phyloP scores from a whole-genome alignment of 2,797 vertebrate species.

The Liparis tanakae region DNA sequence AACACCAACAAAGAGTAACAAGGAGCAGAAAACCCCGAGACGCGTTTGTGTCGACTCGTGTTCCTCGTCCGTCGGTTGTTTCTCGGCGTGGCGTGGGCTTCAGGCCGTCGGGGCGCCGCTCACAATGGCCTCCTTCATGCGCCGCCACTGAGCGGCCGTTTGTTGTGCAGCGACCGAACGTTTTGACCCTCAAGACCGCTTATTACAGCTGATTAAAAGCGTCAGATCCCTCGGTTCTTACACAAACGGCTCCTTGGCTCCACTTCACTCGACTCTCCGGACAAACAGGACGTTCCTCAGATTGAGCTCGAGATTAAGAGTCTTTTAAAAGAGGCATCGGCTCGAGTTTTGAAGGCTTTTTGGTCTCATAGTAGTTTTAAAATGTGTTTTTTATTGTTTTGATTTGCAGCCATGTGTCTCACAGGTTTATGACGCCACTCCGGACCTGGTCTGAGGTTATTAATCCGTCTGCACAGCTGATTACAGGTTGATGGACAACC shows the following conservation, averaged over 20 bases:
- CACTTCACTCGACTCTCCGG: conserved; percentile 34
- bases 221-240: conserved; percentile 36
- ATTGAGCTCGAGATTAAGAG: conserved; percentile 18
- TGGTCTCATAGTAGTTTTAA: conserved; percentile 22
- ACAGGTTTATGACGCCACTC: conserved; percentile 12
- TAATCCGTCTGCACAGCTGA: conserved; percentile 10
- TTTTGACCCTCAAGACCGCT: conserved; percentile 39
- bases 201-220: conserved; percentile 66
- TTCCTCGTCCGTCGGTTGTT: conserved; percentile 73
- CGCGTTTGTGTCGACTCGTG: conserved; percentile 57
- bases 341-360: conserved; percentile 26
- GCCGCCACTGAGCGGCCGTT: conserved; percentile 23
- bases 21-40: conserved; percentile 36
- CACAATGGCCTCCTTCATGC: conserved; percentile 41
- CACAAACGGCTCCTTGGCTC: conserved; percentile 38
- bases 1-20: conserved; percentile 78
- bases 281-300: conserved; percentile 51
- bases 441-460: conserved; percentile 35
- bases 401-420: conserved; percentile 20
- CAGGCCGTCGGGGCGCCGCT: conserved; percentile 13
- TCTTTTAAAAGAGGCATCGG: conserved; percentile 4
- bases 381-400: background rate
- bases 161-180: conserved; percentile 36
- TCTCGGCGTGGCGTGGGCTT: conserved; percentile 47
- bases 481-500: conserved; percentile 33